Conservation (phyloP, 1,140 invertebrate genomes). For the Drepana arcuata region DNA sequence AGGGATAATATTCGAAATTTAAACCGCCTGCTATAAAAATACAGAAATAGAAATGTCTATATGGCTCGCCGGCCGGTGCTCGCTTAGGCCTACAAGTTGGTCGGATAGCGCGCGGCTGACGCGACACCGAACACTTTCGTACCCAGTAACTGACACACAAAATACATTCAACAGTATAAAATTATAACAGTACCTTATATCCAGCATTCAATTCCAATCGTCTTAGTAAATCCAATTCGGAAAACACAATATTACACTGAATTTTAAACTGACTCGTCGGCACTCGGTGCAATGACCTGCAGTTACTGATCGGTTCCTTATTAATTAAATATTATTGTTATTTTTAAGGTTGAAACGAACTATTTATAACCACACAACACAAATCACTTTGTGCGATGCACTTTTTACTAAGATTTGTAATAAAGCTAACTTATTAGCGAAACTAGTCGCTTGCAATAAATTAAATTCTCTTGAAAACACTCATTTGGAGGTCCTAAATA, state of each 20-base stretch:
- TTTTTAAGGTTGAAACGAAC: not conserved
- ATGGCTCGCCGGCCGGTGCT: conserved; percentile 12
- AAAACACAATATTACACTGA: conserved; percentile 26
- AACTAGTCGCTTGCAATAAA: not conserved
- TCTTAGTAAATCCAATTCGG: conserved; percentile 41
- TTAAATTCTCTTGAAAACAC: not conserved
- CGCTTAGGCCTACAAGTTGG: conserved; percentile 36
- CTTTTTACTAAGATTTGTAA: not conserved
- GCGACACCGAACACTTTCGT: too few species aligned
- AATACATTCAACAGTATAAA: conserved; percentile 7
- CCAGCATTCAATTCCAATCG: conserved; percentile 36
- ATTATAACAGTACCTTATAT: conserved; percentile 34
- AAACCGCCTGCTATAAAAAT: too few species aligned
- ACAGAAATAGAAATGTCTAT: too few species aligned
- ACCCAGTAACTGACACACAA: conserved; percentile 12
- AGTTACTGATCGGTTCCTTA: too few species aligned
- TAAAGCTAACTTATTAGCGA: not conserved
- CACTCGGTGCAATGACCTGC: conserved; percentile 11
- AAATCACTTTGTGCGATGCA: not conserved
- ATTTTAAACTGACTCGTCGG: conserved; percentile 23
- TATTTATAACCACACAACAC: not conserved
- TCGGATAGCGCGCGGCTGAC: conserved; percentile 10
- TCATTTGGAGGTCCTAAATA: not conserved
- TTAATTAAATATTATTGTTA: too few species aligned
- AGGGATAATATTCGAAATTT: too few species aligned